These are phyloP conservation scores for Drosophila hamatofila DNA, from an alignment of 2,888 invertebrate species.

Conservation along the genomic window DNA sequence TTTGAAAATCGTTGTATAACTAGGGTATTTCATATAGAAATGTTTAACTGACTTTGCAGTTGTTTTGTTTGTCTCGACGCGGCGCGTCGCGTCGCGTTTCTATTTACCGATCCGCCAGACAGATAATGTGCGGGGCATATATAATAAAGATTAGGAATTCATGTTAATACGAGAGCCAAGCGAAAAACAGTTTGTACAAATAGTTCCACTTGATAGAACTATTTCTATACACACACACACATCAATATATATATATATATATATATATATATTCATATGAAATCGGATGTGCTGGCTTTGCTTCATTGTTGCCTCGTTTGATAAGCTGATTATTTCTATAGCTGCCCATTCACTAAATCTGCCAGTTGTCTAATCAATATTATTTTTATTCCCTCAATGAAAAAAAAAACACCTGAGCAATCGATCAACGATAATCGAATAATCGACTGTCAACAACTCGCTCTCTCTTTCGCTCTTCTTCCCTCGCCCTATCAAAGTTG, in stretches of 20 bases:
- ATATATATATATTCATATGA: not conserved
- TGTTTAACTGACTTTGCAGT: conserved; percentile 44
- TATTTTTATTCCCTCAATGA: conserved; percentile 31
- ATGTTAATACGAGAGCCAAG: conserved; percentile 16
- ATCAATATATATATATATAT: not conserved
- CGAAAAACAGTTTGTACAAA: conserved; percentile 24
- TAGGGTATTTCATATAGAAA: conserved; percentile 11
- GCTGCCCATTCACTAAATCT: conserved; percentile 81
- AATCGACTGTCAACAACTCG: conserved; percentile 10
- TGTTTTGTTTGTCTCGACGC: conserved; percentile 41
- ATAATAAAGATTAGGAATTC: conserved; percentile 40
- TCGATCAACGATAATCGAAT: conserved; percentile 22
- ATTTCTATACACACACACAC: not conserved
- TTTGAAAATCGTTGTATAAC: not conserved
- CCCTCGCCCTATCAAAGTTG: not conserved
- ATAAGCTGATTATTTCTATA: conserved; percentile 61
- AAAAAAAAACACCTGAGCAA: conserved; percentile 23
- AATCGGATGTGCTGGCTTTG: conserved; percentile 21
- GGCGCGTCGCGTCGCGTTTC: conserved; percentile 13
- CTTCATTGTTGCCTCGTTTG: conserved; percentile 67
- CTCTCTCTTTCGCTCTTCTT: not conserved
- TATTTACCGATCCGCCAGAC: conserved; percentile 41
- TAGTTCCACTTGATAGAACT: conserved; percentile 13
- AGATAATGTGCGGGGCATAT: conserved; percentile 31
- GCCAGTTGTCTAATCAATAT: conserved; percentile 58